Evolutionary conservation across 2,888 invertebrate genomes (phyloP), one percentile per base, ranked within the genome.

Genomic region (Ochropacha duplaris): DNA sequence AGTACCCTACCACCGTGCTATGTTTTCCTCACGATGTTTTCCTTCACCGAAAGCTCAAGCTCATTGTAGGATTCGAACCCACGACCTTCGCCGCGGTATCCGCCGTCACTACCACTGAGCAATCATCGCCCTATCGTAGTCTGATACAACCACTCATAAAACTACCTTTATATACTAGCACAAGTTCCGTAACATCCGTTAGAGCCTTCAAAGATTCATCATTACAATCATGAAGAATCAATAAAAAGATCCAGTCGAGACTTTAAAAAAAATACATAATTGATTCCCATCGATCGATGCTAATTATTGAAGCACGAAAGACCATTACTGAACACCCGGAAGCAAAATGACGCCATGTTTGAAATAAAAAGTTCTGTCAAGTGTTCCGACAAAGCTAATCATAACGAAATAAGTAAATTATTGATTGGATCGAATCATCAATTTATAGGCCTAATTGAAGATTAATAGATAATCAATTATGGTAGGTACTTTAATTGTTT

Each of bases 181-280:
- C 31, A 14, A 76, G 79, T 78, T 84, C 83, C 81, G 78, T 76
- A 68, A 74, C 65, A 65, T 67, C 59, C 62, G 57, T 57, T 49
- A 59, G 61, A 78, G 56, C 78, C 78, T 83, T 81, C 76, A 75
- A 57, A 65, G 61, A 31, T 76, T 77, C 81, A 78, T 36, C 72
- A 74, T 74, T 63, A 70, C 66, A 63, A 68, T 69, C 73, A 71
- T 77, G 76, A 79, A 74, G 60, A 69, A 65, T 73, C 71, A 67
- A 76, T 74, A 65, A 66, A 60, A 56, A 69, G 67, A 74, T 64
- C 61, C 16, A 19, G 16, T 44, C 44, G 44, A 44, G 44, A 44
- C 44, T 16, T 44, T 44, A 62, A 71, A 83, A 26, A 78, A 83
- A 83, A 75, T 59, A 50, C 57, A 72, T 84, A 84, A 84, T 84